These are phyloP conservation scores for Eupithecia pulchellata DNA, from an alignment of 2,888 invertebrate species.

Conservation along the genomic window DNA sequence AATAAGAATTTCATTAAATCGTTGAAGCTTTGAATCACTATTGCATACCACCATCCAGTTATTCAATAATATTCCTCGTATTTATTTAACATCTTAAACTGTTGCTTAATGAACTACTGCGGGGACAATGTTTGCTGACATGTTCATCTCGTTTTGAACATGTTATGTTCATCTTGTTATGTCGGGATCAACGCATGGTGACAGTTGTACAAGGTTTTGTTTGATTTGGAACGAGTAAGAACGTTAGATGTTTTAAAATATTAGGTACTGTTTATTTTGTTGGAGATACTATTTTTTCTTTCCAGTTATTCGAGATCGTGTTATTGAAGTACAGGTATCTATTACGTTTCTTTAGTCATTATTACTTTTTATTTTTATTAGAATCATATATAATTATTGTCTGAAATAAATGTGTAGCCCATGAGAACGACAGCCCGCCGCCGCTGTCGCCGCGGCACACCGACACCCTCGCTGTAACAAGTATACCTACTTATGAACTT, in stretches of 20 bases:
- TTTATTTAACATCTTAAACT: constrained; percentile 84
- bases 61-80: constrained; percentile 82
- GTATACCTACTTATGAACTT: too few relatives aligned
- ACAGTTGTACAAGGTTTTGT: constrained; percentile 32
- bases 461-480: too few relatives aligned
- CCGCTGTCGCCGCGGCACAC: too few relatives aligned
- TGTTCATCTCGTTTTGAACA: constrained; percentile 63
- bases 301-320: too few relatives aligned
- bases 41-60: constrained; percentile 65
- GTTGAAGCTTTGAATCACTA: neutral
- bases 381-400: too few relatives aligned
- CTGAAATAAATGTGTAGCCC: too few relatives aligned
- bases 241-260: neutral
- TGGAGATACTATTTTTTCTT: neutral
- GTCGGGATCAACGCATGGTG: constrained; percentile 35
- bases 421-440: too few relatives aligned
- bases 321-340: too few relatives aligned
- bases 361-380: too few relatives aligned
- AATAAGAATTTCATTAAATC: too few relatives aligned
- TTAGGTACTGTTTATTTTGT: neutral
- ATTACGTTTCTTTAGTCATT: too few relatives aligned
- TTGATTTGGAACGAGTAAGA: neutral
- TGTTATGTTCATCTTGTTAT: constrained; percentile 24
- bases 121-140: constrained; percentile 67
- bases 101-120: constrained; percentile 77